Evolutionary conservation across 1,140 invertebrate genomes (phyloP), one percentile per base, ranked within the genome.

Genomic region (Acromyrmex heyeri): DNA sequence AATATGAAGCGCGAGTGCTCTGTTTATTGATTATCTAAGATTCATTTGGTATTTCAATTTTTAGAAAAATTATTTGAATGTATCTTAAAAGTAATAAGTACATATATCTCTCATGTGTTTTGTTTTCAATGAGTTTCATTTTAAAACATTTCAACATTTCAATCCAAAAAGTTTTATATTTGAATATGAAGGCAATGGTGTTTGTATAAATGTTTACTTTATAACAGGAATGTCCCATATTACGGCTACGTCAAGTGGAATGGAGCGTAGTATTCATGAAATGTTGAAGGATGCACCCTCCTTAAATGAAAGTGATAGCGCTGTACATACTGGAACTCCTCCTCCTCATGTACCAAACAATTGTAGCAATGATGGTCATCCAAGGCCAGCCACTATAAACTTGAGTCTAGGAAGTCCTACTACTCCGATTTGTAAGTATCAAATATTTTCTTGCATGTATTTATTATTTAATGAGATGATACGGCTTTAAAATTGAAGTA

Each of bases 241-340:
- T 55, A 92, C 90, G 48, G 76, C 93, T 34, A 90, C 95, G 87
- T 95, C 95, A 27, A 88, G 72, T 87, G 91, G 90, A 70, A 94
- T 95, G 93, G 97, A 98, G 92, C 95, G 97, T 76, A 98, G 98
- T 95, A 97, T 98, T 92, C 97, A 98, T 92, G 98, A 98, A 95
- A 98, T 98, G 97, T 94, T 98, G 62, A 98, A 98, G 93, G 98
- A 98, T 93, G 97, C 97, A 38, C 97, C 98, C 27, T 96, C 97
- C 6, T 95, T 98, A 87, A 97, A 98, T 90, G 97, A 98, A 88
- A 97, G 97, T 86, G 97, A 96, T 91, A 97, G 96, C 88, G 97
- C 97, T 48, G 97, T 98, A 48, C 97, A 97, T 91, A 97, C 97
- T 38, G 97, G 97, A 59, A 97, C 96, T 38, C 95, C 91, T 87